Conservation (phyloP, 1,140 invertebrate genomes). For the Calliphora vicina region DNA sequence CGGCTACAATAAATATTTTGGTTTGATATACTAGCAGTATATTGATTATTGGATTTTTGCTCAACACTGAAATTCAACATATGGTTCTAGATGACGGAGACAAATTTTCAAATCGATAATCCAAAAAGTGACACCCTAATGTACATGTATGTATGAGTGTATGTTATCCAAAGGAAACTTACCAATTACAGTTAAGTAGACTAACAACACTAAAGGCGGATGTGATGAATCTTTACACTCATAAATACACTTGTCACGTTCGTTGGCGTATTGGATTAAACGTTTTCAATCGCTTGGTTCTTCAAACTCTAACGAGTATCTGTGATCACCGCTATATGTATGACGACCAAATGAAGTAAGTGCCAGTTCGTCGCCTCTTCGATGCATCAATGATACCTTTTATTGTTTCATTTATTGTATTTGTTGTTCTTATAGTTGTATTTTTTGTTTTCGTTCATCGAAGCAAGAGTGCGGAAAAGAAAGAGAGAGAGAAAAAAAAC, state of each 20-base stretch:
- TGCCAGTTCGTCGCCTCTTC: constrained; percentile 76
- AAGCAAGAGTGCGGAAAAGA: neutral
- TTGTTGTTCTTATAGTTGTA: constrained; percentile 44
- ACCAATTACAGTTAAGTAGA: constrained; percentile 79
- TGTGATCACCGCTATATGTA: constrained; percentile 81
- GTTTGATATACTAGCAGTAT: too few species aligned
- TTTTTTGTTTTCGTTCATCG: too few species aligned
- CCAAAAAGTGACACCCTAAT: too few species aligned
- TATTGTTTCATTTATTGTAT: neutral
- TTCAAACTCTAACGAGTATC: constrained; percentile 76
- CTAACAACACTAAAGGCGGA: constrained; percentile 76
- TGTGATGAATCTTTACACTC: constrained; percentile 83
- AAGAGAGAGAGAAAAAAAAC: constrained; percentile 29
- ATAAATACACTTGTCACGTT: constrained; percentile 78
- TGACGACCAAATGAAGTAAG: constrained; percentile 79
- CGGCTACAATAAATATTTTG: too few species aligned
- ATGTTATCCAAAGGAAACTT: constrained; percentile 52
- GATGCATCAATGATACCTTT: constrained; percentile 80
- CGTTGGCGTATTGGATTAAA: constrained; percentile 75
- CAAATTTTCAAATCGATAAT: too few species aligned
- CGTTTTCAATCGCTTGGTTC: constrained; percentile 83
- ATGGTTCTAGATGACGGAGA: too few species aligned
- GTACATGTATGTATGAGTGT: neutral
- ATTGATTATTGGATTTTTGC: too few species aligned
- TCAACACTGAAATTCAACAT: too few species aligned